A percentile compares a stretch with the other conserved stretches of the same genome.
Evolutionary conservation across 1,140 invertebrate genomes (phyloP).

Genomic region (Stegodyphus mimosarum): DNA sequence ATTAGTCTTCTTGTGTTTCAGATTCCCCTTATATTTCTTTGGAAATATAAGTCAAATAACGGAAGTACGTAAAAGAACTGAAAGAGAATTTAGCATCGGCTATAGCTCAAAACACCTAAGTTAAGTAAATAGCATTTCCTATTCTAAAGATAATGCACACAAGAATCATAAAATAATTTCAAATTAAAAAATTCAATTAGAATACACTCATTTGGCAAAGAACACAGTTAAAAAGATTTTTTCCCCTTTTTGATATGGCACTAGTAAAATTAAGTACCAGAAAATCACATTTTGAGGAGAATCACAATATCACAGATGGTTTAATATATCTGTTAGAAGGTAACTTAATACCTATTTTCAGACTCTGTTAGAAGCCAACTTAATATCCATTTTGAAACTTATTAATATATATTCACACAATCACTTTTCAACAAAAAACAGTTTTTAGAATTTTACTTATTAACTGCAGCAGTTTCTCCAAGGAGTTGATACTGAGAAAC

Average conservation of each 20-base stretch:
- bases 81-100: too few species aligned
- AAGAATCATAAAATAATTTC: background rate
- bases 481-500: too few species aligned
- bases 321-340: background rate
- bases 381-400: background rate
- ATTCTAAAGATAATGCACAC: background rate
- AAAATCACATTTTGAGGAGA: constrained; percentile 46
- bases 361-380: background rate
- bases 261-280: constrained; percentile 37
- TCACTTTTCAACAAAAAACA: too few species aligned
- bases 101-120: background rate
- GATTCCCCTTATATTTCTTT: too few species aligned
- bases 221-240: background rate
- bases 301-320: constrained; percentile 49
- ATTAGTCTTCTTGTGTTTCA: too few species aligned
- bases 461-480: too few species aligned
- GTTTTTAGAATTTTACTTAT: too few species aligned
- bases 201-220: background rate
- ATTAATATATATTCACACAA: background rate
- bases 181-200: background rate
- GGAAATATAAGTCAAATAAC: too few species aligned
- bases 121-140: background rate
- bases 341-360: too few species aligned
- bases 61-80: too few species aligned
- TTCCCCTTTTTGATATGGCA: background rate